These are phyloP conservation scores for Cliona cf. orientalis DNA, from an alignment of 37 sponge, comb jelly and placozoan species.

Conservation along the genomic window DNA sequence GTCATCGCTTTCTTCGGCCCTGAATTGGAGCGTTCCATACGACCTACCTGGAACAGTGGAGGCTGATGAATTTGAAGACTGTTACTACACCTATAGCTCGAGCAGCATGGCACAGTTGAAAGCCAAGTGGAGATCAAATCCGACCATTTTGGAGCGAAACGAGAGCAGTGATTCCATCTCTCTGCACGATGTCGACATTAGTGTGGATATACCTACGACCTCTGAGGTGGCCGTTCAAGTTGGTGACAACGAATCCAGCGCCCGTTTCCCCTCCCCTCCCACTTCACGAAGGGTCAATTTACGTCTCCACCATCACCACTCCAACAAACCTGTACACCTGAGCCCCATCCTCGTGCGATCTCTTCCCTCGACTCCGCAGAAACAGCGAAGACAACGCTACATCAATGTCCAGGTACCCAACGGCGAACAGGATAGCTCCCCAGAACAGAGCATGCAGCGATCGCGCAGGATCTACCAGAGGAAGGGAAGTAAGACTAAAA, in stretches of 20 bases:
- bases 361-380: not conserved
- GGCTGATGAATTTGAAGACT: not conserved
- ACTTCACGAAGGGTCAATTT: not conserved
- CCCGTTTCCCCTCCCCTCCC: not conserved
- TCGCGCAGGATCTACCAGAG: not conserved
- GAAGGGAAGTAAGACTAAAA: not conserved
- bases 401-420: not conserved
- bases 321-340: not conserved
- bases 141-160: conserved; percentile 23
- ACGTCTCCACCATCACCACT: not conserved
- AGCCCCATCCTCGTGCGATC: not conserved
- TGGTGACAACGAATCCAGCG: not conserved
- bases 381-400: not conserved
- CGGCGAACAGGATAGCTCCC: not conserved
- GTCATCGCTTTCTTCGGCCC: conserved; percentile 6
- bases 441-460: not conserved
- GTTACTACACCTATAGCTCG: not conserved
- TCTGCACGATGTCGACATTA: not conserved
- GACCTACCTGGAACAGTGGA: conserved; percentile 50
- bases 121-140: conserved; percentile 2
- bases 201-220: not conserved
- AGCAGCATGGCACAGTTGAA: not conserved
- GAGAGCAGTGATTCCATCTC: not conserved
- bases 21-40: conserved; percentile 54
- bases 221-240: conserved; percentile 26